These are phyloP conservation scores for Eupeodes luniger DNA, from an alignment of 2,888 invertebrate genomes.

Conservation along the genomic window DNA sequence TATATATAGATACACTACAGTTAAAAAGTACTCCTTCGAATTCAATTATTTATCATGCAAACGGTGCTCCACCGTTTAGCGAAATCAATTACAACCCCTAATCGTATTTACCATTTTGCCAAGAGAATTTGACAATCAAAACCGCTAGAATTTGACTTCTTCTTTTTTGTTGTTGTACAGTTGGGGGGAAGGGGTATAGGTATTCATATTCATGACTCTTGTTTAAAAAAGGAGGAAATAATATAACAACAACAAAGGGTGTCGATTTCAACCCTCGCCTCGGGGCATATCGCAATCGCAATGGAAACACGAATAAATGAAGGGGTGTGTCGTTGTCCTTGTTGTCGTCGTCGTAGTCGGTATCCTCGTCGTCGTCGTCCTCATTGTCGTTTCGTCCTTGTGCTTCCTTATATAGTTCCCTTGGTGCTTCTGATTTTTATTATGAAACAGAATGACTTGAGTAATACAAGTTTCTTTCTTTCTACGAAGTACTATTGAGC, in stretches of 20 bases:
- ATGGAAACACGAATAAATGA: slow-evolving; percentile 63
- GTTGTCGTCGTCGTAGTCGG: slow-evolving; percentile 35
- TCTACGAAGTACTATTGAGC: not conserved
- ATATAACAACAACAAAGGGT: slow-evolving; percentile 71
- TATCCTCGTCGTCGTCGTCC: slow-evolving; percentile 14
- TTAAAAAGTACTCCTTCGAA: slow-evolving; percentile 61
- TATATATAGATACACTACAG: too few relatives aligned
- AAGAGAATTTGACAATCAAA: slow-evolving; percentile 74
- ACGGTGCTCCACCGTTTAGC: slow-evolving; percentile 76
- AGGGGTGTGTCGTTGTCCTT: slow-evolving; percentile 67
- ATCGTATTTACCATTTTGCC: slow-evolving; percentile 74
- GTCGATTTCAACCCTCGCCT: slow-evolving; percentile 74
- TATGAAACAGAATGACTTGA: slow-evolving; percentile 43
- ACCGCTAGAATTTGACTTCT: slow-evolving; percentile 65
- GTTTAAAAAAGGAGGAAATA: slow-evolving; percentile 43
- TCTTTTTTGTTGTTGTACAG: slow-evolving; percentile 33
- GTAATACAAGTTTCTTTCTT: not conserved
- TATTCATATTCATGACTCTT: slow-evolving; percentile 3
- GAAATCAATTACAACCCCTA: slow-evolving; percentile 76
- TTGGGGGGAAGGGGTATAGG: slow-evolving; percentile 9
- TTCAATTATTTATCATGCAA: slow-evolving; percentile 76
- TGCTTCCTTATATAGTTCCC: not conserved
- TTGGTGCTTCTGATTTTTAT: slow-evolving; percentile 35
- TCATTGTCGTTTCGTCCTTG: slow-evolving; percentile 6
- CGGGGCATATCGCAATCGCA: slow-evolving; percentile 55